A percentile compares a stretch with the other conserved stretches of the same genome.
These are phyloP conservation scores for Recurvirostra avosetta DNA, from an alignment of 2,113 vertebrate genomes.

Conservation along the genomic window DNA sequence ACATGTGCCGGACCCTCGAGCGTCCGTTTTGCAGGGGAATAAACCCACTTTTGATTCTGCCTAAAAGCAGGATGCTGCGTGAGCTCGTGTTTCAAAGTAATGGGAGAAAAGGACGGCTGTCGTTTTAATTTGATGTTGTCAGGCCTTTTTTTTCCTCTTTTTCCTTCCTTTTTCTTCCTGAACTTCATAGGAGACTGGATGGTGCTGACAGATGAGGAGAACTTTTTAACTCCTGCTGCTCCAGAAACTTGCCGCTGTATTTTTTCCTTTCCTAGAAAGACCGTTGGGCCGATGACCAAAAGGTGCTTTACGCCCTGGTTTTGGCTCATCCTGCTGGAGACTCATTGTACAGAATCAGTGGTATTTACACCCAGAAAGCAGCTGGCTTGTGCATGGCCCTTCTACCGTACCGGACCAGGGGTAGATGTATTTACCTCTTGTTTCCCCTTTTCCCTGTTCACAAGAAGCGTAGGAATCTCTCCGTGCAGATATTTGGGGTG, in stretches of 20 bases:
- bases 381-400: too few relatives aligned
- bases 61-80: background rate
- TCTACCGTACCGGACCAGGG: rapidly evolving
- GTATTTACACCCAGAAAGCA: background rate
- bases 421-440: too few relatives aligned
- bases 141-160: background rate
- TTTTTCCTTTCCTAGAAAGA: background rate
- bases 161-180: background rate
- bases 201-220: background rate
- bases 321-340: background rate
- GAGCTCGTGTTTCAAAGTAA: background rate
- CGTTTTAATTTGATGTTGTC: background rate
- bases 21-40: background rate
- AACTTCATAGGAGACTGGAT: background rate
- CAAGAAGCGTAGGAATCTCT: background rate
- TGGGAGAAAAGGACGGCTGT: background rate
- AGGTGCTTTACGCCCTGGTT: background rate
- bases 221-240: background rate
- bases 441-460: background rate
- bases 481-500: background rate
- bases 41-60: background rate
- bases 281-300: background rate
- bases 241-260: rapidly evolving
- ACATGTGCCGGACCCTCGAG: rapidly evolving
- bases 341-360: background rate